Evolutionary conservation across 1,140 invertebrate genomes (phyloP), one percentile per base, ranked within the genome.

Genomic region (Apis cerana): DNA sequence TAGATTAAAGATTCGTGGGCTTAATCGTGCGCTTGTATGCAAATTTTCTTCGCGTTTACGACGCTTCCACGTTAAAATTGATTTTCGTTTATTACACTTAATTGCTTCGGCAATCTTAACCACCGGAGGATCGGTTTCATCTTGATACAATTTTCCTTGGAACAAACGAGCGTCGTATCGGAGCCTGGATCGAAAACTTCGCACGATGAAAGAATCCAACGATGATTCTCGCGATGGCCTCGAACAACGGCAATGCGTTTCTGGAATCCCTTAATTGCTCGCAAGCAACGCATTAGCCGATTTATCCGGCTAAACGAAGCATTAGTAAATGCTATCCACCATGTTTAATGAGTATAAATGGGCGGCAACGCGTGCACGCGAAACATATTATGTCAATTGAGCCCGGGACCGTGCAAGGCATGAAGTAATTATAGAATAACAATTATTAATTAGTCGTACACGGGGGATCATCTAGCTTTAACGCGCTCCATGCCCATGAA

Each of bases 371-470:
- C 21, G 27, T 52, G 12, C 79, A 59, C 71, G 72, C 58, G 80
- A 15, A 81, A 81, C 80, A 59, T 81, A 81, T 81, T 82, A 82
- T 82, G 75, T 70, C 80, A 82, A 76, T 82, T 82, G 80, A 56
- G 11, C 65, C 43, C 58, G 58, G 27, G 77, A 78, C 75, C 48
- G 80, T 56, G 58, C 80, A 56, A 70, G 75, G 75, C 75, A 78
- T 27, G 48, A 48, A 70, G 75, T 82, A 82, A 82, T 82, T 82
- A 82, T 82, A 78, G 80, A 82, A 82, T 78, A 82, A 82, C 75
- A 82, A 82, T 82, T 82, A 82, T 82, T 82, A 82, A 82, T 82
- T 82, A 82, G 80, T 70, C 80, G 54, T 61, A 13, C 72, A 23
- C 65, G 2, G 17, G 80, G 80, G 74, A 82, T 82, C 80, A 82